Conservation (phyloP, 2,888 invertebrate genomes). For the Tetragnatha montana region DNA sequence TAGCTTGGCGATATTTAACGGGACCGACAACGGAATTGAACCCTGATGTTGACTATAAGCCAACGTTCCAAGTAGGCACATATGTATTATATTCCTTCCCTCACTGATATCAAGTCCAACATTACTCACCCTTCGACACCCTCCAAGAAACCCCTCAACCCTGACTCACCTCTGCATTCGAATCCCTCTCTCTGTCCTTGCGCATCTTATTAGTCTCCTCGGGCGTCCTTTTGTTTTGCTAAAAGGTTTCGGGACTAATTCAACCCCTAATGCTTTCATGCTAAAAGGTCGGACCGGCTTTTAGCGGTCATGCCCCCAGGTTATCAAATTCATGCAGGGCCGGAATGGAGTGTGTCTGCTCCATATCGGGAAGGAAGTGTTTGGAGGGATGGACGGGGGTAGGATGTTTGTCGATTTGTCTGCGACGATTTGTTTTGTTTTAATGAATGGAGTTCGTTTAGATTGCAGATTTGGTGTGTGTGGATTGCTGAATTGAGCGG, state of each 20-base stretch:
- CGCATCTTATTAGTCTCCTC: background rate
- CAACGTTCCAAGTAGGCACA: background rate
- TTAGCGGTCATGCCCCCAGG: slow-evolving; percentile 44
- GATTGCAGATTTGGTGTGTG: too few relatives aligned
- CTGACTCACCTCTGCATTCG: too few relatives aligned
- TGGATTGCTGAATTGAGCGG: too few relatives aligned
- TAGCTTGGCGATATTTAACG: too few relatives aligned
- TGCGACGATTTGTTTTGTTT: too few relatives aligned
- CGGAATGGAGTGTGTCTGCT: background rate
- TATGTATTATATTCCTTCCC: background rate
- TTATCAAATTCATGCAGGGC: slow-evolving; percentile 49
- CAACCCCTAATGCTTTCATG: slow-evolving; percentile 33
- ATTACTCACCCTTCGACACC: background rate
- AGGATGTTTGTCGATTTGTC: too few relatives aligned
- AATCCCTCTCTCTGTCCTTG: too few relatives aligned
- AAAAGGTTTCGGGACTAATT: slow-evolving; percentile 53
- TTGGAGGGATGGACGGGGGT: background rate
- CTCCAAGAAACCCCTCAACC: background rate
- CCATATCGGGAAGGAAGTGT: background rate
- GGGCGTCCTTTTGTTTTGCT: slow-evolving; percentile 15
- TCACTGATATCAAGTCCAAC: background rate
- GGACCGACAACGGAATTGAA: background rate
- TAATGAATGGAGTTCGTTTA: too few relatives aligned
- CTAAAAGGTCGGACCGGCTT: slow-evolving; percentile 49
- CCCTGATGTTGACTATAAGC: too few relatives aligned